Percentiles rank a stretch among this genome's conserved stretches.
Conservation (phyloP, 2,888 invertebrate genomes). For the Lasioglossum villosulum region DNA sequence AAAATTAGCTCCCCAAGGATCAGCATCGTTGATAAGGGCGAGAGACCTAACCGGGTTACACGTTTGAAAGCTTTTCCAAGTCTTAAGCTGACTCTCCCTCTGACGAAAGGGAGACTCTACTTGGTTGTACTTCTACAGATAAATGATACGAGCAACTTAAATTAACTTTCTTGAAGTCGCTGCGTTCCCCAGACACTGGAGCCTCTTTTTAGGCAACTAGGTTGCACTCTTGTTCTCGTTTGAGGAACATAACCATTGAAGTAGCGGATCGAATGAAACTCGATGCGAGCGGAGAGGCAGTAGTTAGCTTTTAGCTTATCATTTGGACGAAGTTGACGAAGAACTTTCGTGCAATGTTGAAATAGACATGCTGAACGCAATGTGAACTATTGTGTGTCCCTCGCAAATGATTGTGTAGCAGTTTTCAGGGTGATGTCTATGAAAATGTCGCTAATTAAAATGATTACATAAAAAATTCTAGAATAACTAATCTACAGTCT, state of each 20-base stretch:
- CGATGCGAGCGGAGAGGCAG: neutral
- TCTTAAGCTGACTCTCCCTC: neutral
- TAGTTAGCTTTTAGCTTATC: neutral
- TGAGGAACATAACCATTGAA: neutral
- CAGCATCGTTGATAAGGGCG: slow-evolving; percentile 4
- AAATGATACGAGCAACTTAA: neutral
- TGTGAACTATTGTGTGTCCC: neutral
- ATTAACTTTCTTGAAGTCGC: neutral
- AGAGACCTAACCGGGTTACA: slow-evolving; percentile 7
- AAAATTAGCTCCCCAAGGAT: slow-evolving; percentile 2
- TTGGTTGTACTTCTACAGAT: neutral
- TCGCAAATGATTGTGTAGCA: neutral
- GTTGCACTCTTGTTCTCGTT: neutral
- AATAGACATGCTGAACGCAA: neutral
- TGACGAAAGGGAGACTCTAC: neutral
- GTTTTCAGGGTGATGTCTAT: neutral
- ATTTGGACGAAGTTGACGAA: neutral
- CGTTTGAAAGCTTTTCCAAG: neutral
- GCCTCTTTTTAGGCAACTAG: slow-evolving; percentile 1
- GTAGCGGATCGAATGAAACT: neutral
- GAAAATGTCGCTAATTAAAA: neutral
- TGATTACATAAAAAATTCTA: no score
- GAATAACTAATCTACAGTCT: no score
- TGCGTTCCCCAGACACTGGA: neutral
- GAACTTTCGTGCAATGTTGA: neutral